Percentiles rank a stretch among this genome's conserved stretches.
Evolutionary conservation across 2,888 invertebrate genomes (phyloP).

Genomic region (Cryptocephalus moraei): DNA sequence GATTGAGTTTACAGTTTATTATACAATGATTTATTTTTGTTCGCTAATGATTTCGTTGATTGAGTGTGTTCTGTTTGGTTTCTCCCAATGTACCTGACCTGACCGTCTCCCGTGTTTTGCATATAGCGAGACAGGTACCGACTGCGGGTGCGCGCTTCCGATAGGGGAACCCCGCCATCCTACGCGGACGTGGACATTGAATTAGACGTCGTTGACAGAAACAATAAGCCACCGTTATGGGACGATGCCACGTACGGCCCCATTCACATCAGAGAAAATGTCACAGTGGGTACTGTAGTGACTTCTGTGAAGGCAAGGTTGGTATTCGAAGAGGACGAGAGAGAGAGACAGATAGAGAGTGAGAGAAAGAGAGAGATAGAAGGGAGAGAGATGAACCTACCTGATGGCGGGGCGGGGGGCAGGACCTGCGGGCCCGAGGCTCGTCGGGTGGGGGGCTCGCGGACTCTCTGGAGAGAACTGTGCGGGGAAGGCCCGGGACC

Average conservation of each 20-base stretch:
- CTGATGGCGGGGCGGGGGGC: constrained; percentile 6
- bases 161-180: constrained; percentile 86
- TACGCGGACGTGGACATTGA: constrained; percentile 94
- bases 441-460: constrained; percentile 25
- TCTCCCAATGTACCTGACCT: constrained; percentile 42
- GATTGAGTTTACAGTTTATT: constrained; percentile 31
- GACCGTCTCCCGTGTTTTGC: constrained; percentile 52
- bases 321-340: constrained; percentile 47
- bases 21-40: constrained; percentile 17
- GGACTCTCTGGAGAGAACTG: constrained; percentile 6
- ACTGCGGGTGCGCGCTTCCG: constrained; percentile 92
- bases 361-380: constrained; percentile 1
- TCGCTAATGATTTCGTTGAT: constrained; percentile 28
- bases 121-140: constrained; percentile 90
- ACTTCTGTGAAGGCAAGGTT: constrained; percentile 97
- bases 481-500: constrained; percentile 4
- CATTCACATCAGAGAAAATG: constrained; percentile 97
- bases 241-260: constrained; percentile 92
- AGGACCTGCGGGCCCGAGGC: constrained; percentile 16
- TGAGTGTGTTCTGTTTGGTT: constrained; percentile 40
- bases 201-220: constrained; percentile 96
- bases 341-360: neutral
- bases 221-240: constrained; percentile 97
- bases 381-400: constrained; percentile 3
- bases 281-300: constrained; percentile 97